Evolutionary conservation across 2,797 vertebrate species (phyloP), one percentile per base, ranked within the genome.

Genomic region (Malurus splendens): DNA sequence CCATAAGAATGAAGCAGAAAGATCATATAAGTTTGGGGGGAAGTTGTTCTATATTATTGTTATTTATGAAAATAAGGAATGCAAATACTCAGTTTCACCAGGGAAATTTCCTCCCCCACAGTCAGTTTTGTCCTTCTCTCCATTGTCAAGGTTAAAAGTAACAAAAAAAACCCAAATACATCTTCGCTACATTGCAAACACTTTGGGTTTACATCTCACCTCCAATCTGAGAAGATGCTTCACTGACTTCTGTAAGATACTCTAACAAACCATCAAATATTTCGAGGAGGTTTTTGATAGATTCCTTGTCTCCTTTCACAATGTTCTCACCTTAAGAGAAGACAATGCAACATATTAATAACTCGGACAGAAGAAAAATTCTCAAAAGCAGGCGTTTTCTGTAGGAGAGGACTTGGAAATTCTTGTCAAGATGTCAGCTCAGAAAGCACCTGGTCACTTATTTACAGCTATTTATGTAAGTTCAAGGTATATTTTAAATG

Each of bases 181-280:
- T 44, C 47, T 65, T 66, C 59, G 32, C 17, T 48, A 30, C 36
- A 11, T 0, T 75, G 73, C 25, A 84, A 77, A 75, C 13, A 55
- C 9, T 22, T 51, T 14, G 16, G 9, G 5, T 50, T 76, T 64
- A 57, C 22, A 24, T 65, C 39, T 97, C 93, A 98, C 98, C 98
- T 93, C 93, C 96, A 72, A 97, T 96, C 4, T 97, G 97, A 61
- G 97, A 98, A 57, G 97, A 97, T 18, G 98, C 97, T 82, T 98
- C 98, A 30, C 97, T 98, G 81, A 96, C 97, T 90, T 99, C 99
- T 15, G 97, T 98, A 60, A 99, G 98, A 92, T 99, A 99, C 57
- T 99, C 99, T 92, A 99, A 87, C 89, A 99, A 97, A 7, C 99
- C 99, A 91, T 99, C 99, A 82, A 99, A 99, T 94, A 99, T 99